A percentile compares a stretch with the other conserved stretches of the same genome.
Conservation (phyloP, 2,797 vertebrate species). For the Agapornis canus region DNA sequence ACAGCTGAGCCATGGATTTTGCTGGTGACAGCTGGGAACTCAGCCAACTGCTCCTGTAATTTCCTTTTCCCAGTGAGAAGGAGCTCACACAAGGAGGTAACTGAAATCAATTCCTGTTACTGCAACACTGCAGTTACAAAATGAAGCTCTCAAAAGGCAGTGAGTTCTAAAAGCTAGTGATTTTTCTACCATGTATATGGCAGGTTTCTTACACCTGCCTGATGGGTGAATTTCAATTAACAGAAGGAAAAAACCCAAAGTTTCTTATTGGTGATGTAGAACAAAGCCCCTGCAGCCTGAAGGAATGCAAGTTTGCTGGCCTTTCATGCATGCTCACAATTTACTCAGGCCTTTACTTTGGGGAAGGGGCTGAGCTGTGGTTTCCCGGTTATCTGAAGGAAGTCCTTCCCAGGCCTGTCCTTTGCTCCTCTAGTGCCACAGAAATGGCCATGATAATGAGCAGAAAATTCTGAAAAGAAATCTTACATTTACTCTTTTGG, state of each 20-base stretch:
- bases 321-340: not conserved
- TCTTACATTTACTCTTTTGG: not conserved
- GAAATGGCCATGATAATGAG: not conserved
- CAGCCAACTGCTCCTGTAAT: not conserved
- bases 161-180: not conserved
- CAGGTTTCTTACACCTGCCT: not conserved
- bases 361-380: not conserved
- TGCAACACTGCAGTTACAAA: not conserved
- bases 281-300: not conserved
- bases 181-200: not conserved
- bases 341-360: not conserved
- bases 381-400: not conserved
- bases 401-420: not conserved
- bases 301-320: not conserved
- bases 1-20: slow-evolving; percentile 33
- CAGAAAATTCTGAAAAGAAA: not conserved
- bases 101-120: slow-evolving; percentile 25
- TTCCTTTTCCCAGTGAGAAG: slow-evolving; percentile 33
- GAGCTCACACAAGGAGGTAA: slow-evolving; percentile 18
- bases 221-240: not conserved
- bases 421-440: not conserved
- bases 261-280: not conserved
- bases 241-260: not conserved
- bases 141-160: not conserved
- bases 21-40: slow-evolving; percentile 19